Evolutionary conservation across 2,113 vertebrate genomes (phyloP), one percentile per base, ranked within the genome.

Genomic region (Pteruthius melanotis): DNA sequence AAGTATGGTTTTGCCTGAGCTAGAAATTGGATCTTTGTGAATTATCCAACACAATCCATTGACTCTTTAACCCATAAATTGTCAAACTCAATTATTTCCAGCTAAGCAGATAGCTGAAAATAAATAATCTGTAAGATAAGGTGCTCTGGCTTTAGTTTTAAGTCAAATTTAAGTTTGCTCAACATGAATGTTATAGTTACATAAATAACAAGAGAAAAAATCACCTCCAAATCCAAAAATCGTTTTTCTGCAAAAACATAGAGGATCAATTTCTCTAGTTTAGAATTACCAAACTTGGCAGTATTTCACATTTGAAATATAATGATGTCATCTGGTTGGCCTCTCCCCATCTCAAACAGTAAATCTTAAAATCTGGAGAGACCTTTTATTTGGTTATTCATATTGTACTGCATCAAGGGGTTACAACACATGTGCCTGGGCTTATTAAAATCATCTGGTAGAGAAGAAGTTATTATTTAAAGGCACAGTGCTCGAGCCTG

Each of bases 261-360:
- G 95, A 97, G 94, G 96, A 98, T 98, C 97, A 87, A 96, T 98
- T 98, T 98, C 96, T 98, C 75, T n/a, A 95, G 95, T 96, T 98
- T 97, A 97, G 93, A 96, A 97, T 98, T 98, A 97, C 97, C 96
- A 95, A 94, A 89, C 86, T 96, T 98, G 98, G 97, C 98, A 98
- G 97, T 88, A 95, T 94, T 96, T 98, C 97, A 89, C 90, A 97
- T 97, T 95, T 96, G 96, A 96, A 97, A 96, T 95, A 98, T 97
- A 97, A 98, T 98, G 98, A 98, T 98, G 98, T 98, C 98, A 98
- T 98, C 96, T 95, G 96, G 96, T 98, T 98, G 98, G 98, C 98
- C 96, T 97, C 96, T 97, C 97, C 98, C 98, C 98, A 98, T 96
- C 70, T 42, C 97, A 98, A 98, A 98, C 97, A 98, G 98, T 98